These are phyloP conservation scores for Ctenomys sociabilis DNA, from an alignment of 2,113 vertebrate species.

Conservation along the genomic window DNA sequence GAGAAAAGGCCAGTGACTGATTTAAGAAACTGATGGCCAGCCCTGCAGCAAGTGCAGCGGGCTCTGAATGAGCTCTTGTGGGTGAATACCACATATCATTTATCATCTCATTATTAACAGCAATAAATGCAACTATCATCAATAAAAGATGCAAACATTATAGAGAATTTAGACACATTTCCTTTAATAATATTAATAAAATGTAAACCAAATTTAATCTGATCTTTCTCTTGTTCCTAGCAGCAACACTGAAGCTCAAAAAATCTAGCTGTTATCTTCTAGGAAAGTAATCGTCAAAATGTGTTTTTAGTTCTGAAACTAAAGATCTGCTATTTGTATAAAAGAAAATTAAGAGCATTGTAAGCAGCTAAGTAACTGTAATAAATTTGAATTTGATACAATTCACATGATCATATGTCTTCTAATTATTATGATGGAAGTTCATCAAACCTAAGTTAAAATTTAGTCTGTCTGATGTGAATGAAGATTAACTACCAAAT, in stretches of 20 bases:
- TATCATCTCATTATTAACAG: constrained; percentile 3
- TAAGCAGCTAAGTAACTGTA: constrained; percentile 19
- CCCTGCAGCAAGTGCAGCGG: background rate
- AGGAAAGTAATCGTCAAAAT: constrained; percentile 60
- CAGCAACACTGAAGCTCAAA: background rate
- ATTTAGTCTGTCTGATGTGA: constrained; percentile 14
- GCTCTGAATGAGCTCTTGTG: constrained; percentile 39
- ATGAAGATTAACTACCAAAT: constrained; percentile 25
- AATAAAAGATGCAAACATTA: background rate
- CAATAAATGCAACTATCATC: background rate
- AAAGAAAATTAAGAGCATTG: background rate
- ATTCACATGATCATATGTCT: constrained; percentile 10
- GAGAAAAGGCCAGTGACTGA: constrained; percentile 6
- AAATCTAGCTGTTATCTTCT: constrained; percentile 12
- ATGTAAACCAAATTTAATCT: constrained; percentile 29
- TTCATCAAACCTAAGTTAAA: constrained; percentile 34
- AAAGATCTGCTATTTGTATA: background rate
- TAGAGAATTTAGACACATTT: constrained; percentile 16
- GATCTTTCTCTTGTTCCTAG: constrained; percentile 19
- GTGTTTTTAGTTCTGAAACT: constrained; percentile 32
- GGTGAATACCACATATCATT: background rate
- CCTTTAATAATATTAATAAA: constrained; percentile 40
- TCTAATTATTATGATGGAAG: constrained; percentile 23
- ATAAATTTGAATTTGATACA: constrained; percentile 35
- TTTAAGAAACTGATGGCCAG: background rate